A percentile compares a stretch with the other conserved stretches of the same genome.
Evolutionary conservation across 2,113 vertebrate genomes (phyloP).

Genomic region (Oryctolagus cuniculus): mOryCun1.1 NC_091436.1:167608001-167608500

Average conservation of each 20-base stretch:
- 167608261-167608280: not conserved
- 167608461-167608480: constrained; percentile 51
- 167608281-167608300: not conserved
- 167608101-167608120: not conserved
- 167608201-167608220: not conserved
- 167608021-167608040: too few species aligned
- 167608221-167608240: too few species aligned
- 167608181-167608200: not conserved
- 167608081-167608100: too few species aligned
- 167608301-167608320: not conserved
- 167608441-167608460: constrained; percentile 68
- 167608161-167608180: not conserved
- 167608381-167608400: constrained; percentile 41
- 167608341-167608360: constrained; percentile 34
- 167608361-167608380: not conserved
- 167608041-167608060: too few species aligned
- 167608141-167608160: not conserved
- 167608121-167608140: not conserved
- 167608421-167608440: constrained; percentile 50
- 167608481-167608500: constrained; percentile 39
- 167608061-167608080: too few species aligned
- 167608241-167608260: too few species aligned
- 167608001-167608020: too few species aligned
- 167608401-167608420: constrained; percentile 56
- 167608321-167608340: constrained; percentile 9